Evolutionary conservation across 1,140 invertebrate species (phyloP).

Genomic region (Saxidomus purpurata): DNA sequence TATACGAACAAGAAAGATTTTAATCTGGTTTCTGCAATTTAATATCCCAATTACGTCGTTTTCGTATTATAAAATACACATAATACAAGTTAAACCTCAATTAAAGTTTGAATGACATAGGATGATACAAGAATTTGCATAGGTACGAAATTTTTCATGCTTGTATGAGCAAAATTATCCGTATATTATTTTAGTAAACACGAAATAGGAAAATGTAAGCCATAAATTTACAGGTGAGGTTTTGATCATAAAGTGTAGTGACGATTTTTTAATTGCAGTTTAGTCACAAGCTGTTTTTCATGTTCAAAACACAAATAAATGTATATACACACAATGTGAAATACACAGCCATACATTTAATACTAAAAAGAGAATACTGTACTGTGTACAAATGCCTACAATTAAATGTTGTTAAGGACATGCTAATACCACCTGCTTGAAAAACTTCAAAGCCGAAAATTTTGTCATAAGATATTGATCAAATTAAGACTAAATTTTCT

Average conservation of each 20-base stretch:
- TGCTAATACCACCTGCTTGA: not conserved
- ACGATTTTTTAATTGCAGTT: too few relatives aligned
- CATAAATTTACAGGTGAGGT: not conserved
- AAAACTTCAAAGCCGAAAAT: not conserved
- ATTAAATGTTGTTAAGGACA: too few relatives aligned
- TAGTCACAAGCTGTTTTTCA: too few relatives aligned
- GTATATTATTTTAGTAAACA: not conserved
- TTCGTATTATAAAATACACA: not conserved
- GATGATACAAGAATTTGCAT: not conserved
- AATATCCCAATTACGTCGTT: not conserved
- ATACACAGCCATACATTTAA: too few relatives aligned
- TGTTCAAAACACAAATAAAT: too few relatives aligned
- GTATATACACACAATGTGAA: too few relatives aligned
- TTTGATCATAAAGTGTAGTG: not conserved
- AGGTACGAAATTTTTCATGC: not conserved
- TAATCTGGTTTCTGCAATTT: not conserved
- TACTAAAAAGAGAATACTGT: too few relatives aligned
- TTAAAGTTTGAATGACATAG: not conserved
- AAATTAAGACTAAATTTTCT: not conserved
- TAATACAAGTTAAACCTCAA: not conserved
- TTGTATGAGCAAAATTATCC: not conserved
- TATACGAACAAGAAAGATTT: not conserved
- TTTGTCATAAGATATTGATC: not conserved
- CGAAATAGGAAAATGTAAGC: not conserved
- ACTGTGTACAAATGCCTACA: too few relatives aligned